Conservation (phyloP, 92 coral and sea anemone species). For the Phenganax stokvisi region DNA sequence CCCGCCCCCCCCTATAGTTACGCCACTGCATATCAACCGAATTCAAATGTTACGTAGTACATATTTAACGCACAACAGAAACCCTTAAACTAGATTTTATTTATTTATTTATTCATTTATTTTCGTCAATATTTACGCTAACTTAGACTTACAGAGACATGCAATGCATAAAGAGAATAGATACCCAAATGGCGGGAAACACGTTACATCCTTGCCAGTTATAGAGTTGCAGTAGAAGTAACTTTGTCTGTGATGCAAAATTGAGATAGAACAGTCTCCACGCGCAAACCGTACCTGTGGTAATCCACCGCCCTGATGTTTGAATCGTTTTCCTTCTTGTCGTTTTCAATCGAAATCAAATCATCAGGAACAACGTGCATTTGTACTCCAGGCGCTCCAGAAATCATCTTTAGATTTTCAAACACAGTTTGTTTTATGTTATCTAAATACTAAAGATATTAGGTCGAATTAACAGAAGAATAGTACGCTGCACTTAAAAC, state of each 20-base stretch:
- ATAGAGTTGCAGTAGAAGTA: neutral
- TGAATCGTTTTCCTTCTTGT: conserved; percentile 69
- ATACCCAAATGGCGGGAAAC: too few relatives aligned
- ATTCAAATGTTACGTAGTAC: too few relatives aligned
- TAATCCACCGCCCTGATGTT: conserved; percentile 67
- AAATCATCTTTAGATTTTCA: conserved; percentile 72
- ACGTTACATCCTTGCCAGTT: too few relatives aligned
- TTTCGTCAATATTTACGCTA: too few relatives aligned
- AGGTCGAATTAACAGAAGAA: neutral
- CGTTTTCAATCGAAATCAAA: conserved; percentile 69
- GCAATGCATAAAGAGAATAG: too few relatives aligned
- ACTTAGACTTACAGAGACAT: too few relatives aligned
- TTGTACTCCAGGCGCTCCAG: conserved; percentile 95
- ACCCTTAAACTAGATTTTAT: too few relatives aligned
- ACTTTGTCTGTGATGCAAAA: neutral
- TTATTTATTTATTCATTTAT: too few relatives aligned
- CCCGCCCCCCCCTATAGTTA: too few relatives aligned
- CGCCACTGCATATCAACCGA: too few relatives aligned
- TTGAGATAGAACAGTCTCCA: neutral
- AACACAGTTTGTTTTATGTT: conserved; percentile 85
- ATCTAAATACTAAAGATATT: conserved; percentile 64
- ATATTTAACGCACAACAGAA: too few relatives aligned
- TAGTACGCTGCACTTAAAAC: neutral
- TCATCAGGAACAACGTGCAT: conserved; percentile 99
- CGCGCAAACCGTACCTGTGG: conserved; percentile 49